Percentiles rank a stretch among this genome's conserved stretches.
Conservation (phyloP, 2,888 invertebrate species). For the Caenorhabditis uteleia region DNA sequence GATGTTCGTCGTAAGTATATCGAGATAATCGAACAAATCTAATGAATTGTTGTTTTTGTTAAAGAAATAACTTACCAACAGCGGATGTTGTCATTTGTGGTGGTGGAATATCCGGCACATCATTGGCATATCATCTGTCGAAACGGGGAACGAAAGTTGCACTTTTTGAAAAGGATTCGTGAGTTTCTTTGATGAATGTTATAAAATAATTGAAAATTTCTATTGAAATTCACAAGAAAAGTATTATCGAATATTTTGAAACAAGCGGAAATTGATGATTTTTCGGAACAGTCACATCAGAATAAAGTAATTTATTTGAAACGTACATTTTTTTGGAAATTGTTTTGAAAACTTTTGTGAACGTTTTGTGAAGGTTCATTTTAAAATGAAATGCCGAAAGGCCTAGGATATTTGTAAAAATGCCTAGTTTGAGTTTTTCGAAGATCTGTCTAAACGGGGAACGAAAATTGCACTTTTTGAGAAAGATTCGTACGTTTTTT, state of each 20-base stretch:
- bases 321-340: background rate
- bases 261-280: too few species aligned
- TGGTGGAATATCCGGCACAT: conserved; percentile 80
- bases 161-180: conserved; percentile 75
- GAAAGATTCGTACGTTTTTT: conserved; percentile 59
- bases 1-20: conserved; percentile 3
- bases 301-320: background rate
- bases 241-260: background rate
- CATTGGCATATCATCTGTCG: conserved; percentile 80
- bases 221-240: background rate
- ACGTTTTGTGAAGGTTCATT: too few species aligned
- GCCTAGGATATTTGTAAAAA: too few species aligned
- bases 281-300: too few species aligned
- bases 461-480: conserved; percentile 79
- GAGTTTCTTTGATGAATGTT: conserved; percentile 12
- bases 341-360: too few species aligned
- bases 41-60: background rate
- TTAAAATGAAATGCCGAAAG: too few species aligned
- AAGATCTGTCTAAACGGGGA: conserved; percentile 77
- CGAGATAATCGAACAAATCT: background rate
- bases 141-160: conserved; percentile 78
- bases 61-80: conserved; percentile 19
- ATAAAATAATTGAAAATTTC: background rate
- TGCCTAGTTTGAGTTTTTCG: too few species aligned
- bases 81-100: conserved; percentile 74